Percentiles rank a stretch among this genome's conserved stretches.
Conservation (phyloP, 35 echinoderm and acorn worm genomes). For the Stichopus chloronotus region DNA sequence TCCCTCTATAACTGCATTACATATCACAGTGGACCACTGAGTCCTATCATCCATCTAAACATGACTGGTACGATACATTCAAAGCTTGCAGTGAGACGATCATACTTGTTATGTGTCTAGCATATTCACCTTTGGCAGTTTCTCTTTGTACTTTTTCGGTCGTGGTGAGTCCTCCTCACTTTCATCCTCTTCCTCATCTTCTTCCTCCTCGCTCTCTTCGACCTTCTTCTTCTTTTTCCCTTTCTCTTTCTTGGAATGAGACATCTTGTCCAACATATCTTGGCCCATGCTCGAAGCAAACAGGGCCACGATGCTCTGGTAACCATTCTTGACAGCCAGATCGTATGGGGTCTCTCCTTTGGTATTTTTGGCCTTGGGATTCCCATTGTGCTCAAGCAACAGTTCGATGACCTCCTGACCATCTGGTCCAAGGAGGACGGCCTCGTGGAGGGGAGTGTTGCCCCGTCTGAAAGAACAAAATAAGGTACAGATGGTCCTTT, state of each 20-base stretch:
- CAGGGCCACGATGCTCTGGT: constrained; percentile 77
- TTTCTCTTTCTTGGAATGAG: constrained; percentile 78
- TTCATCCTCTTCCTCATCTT: constrained; percentile 75
- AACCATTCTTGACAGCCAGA: constrained; percentile 90
- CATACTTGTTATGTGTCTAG: neutral
- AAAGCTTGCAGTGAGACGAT: too few relatives aligned
- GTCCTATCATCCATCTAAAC: too few relatives aligned
- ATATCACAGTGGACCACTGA: too few relatives aligned
- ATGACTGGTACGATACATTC: too few relatives aligned
- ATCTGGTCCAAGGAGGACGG: constrained; percentile 90
- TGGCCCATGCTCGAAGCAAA: constrained; percentile 96
- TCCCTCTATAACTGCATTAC: too few relatives aligned
- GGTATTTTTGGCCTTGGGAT: constrained; percentile 82
- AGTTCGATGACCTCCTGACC: constrained; percentile 90
- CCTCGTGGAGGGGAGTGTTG: constrained; percentile 96
- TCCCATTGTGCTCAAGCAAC: constrained; percentile 81
- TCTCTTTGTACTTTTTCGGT: constrained; percentile 87
- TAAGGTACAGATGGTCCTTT: neutral
- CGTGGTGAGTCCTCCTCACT: constrained; percentile 43
- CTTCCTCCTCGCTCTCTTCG: constrained; percentile 54
- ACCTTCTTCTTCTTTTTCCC: constrained; percentile 62
- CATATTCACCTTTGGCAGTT: constrained; percentile 75
- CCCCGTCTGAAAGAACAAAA: constrained; percentile 68
- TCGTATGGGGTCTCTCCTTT: constrained; percentile 95
- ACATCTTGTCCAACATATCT: constrained; percentile 96